phyloP scores from a whole-genome alignment of 2,888 invertebrate species.

The Campopleginae sp. region DNA sequence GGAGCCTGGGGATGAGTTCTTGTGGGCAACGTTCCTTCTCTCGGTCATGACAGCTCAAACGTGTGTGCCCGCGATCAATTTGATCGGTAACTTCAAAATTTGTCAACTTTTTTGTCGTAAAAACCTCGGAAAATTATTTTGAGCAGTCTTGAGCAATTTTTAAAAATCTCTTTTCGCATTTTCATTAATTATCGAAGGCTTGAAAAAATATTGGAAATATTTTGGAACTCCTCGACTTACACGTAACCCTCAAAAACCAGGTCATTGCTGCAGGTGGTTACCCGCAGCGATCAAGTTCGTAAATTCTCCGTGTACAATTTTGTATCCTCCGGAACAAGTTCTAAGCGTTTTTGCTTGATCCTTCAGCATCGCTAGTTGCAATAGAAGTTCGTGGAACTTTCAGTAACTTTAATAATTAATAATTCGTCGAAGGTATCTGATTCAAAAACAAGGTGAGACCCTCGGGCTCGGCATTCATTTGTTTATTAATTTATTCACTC shows the following conservation, averaged over 20 bases:
- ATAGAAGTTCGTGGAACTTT: not conserved
- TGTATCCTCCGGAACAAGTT: not conserved
- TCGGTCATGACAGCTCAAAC: not conserved
- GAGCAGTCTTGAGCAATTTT: no score
- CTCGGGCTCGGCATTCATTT: not conserved
- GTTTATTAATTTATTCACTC: no score
- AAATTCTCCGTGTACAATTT: not conserved
- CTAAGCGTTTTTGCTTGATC: not conserved
- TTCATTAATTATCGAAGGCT: no score
- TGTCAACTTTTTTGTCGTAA: no score
- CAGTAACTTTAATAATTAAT: not conserved
- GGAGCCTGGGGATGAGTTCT: conserved; percentile 11
- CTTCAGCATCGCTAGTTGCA: not conserved
- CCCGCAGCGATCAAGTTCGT: not conserved
- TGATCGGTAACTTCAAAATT: not conserved
- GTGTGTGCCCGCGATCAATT: not conserved
- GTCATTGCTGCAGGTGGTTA: not conserved
- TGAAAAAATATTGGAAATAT: not conserved
- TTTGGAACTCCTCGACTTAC: not conserved
- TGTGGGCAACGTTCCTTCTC: not conserved
- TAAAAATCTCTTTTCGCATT: no score
- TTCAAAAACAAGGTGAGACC: not conserved
- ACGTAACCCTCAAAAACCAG: not conserved
- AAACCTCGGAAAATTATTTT: no score
- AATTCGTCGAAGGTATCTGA: not conserved